Percentiles rank a stretch among this genome's conserved stretches.
Evolutionary conservation across 2,888 invertebrate species (phyloP).

Genomic region (Drosophila rellima): DNA sequence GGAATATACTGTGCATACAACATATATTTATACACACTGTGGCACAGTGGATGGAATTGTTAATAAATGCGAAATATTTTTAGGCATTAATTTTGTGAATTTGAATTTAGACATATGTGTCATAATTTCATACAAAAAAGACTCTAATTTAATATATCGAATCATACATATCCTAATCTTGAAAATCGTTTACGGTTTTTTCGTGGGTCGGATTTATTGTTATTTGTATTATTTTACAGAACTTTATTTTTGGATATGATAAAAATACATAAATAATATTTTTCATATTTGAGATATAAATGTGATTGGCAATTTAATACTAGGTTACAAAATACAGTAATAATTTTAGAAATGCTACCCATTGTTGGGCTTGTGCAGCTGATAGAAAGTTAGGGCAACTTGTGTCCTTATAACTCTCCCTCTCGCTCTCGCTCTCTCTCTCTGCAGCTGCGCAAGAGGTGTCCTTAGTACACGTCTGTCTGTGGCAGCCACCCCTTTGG

Average conservation of each 20-base stretch:
- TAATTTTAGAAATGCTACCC: not conserved
- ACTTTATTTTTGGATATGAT: too few relatives aligned
- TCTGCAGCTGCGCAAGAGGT: slow-evolving; percentile 57
- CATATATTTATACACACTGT: not conserved
- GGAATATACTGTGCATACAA: slow-evolving; percentile 1
- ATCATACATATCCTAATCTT: too few relatives aligned
- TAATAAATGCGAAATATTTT: not conserved
- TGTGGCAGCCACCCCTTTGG: not conserved
- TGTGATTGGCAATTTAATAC: too few relatives aligned
- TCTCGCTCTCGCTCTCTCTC: slow-evolving; percentile 18
- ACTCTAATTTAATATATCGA: too few relatives aligned
- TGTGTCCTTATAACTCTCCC: not conserved
- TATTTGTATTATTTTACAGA: too few relatives aligned
- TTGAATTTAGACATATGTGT: too few relatives aligned
- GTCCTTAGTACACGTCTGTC: slow-evolving; percentile 18
- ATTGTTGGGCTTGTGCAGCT: slow-evolving; percentile 6
- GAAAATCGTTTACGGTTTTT: too few relatives aligned
- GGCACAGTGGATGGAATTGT: slow-evolving; percentile 24
- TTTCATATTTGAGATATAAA: too few relatives aligned
- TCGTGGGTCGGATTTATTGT: too few relatives aligned
- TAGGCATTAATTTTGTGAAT: too few relatives aligned
- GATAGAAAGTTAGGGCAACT: slow-evolving; percentile 8
- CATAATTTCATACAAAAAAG: too few relatives aligned
- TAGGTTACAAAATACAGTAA: not conserved
- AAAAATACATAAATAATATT: too few relatives aligned